These are phyloP conservation scores for Meteorus cinctellus DNA, from an alignment of 2,888 invertebrate species.

Conservation along the genomic window DNA sequence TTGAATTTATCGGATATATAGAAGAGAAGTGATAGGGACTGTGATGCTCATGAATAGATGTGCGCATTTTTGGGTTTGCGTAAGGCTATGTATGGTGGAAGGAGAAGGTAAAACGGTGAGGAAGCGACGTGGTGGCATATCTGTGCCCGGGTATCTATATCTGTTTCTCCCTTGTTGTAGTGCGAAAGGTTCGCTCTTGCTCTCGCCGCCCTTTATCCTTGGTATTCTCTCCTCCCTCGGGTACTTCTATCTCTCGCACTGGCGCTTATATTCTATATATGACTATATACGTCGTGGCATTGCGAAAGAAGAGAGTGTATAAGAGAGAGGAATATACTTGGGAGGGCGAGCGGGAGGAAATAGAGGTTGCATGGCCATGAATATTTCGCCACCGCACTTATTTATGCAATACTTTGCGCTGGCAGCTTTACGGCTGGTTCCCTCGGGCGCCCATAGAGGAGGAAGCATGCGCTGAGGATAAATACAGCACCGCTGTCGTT, in stretches of 20 bases:
- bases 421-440: conserved; percentile 71
- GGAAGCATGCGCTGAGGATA: conserved; percentile 49
- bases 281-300: background rate
- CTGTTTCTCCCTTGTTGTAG: conserved; percentile 24
- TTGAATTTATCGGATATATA: conserved; percentile 48
- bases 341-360: conserved; percentile 43
- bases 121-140: conserved; percentile 40
- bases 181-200: conserved; percentile 14
- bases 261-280: conserved; percentile 27
- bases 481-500: conserved; percentile 48
- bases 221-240: conserved; percentile 22
- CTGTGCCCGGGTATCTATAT: conserved; percentile 37
- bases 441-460: conserved; percentile 52
- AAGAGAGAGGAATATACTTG: conserved; percentile 20
- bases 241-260: conserved; percentile 15
- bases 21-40: conserved; percentile 59
- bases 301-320: conserved; percentile 14
- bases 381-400: conserved; percentile 72
- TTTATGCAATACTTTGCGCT: conserved; percentile 73
- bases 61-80: conserved; percentile 59
- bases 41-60: conserved; percentile 71
- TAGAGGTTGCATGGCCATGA: conserved; percentile 66
- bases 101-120: conserved; percentile 32
- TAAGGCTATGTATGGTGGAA: background rate
- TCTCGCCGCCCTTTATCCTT: conserved; percentile 30